Evolutionary conservation across 2,888 invertebrate genomes (phyloP).

Genomic region (Linnaemya vulpina): DNA sequence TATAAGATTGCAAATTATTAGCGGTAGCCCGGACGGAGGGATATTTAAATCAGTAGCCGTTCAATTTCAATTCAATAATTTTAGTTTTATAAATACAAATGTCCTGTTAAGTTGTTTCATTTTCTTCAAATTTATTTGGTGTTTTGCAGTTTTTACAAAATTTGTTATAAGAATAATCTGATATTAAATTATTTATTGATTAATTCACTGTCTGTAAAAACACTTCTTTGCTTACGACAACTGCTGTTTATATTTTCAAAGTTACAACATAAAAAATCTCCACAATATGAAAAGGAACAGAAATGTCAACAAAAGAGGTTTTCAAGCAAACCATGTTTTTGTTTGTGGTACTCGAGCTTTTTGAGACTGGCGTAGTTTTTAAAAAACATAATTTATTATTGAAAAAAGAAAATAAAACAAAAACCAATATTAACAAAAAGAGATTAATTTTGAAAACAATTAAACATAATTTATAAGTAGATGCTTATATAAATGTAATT

Average conservation of each 20-base stretch:
- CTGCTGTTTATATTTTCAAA: slow-evolving; percentile 10
- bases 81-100: too few species aligned
- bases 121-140: too few species aligned
- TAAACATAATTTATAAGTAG: slow-evolving; percentile 62
- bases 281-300: slow-evolving; percentile 24
- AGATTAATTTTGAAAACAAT: not conserved
- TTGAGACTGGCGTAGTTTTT: slow-evolving; percentile 84
- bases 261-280: slow-evolving; percentile 1
- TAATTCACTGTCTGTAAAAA: not conserved
- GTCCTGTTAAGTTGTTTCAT: too few species aligned
- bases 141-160: too few species aligned
- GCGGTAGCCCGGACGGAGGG: too few species aligned
- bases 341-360: slow-evolving; percentile 83
- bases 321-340: slow-evolving; percentile 65
- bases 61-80: too few species aligned
- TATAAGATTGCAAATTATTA: too few species aligned
- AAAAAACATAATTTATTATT: slow-evolving; percentile 74
- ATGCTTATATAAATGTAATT: slow-evolving; percentile 71
- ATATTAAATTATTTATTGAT: too few species aligned
- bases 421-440: slow-evolving; percentile 19
- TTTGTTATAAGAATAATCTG: too few species aligned
- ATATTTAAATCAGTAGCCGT: too few species aligned
- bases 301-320: slow-evolving; percentile 71
- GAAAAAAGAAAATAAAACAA: slow-evolving; percentile 36
- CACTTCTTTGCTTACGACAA: not conserved